Evolutionary conservation across 2,797 vertebrate genomes (phyloP).

Genomic region (Coendou prehensilis): DNA sequence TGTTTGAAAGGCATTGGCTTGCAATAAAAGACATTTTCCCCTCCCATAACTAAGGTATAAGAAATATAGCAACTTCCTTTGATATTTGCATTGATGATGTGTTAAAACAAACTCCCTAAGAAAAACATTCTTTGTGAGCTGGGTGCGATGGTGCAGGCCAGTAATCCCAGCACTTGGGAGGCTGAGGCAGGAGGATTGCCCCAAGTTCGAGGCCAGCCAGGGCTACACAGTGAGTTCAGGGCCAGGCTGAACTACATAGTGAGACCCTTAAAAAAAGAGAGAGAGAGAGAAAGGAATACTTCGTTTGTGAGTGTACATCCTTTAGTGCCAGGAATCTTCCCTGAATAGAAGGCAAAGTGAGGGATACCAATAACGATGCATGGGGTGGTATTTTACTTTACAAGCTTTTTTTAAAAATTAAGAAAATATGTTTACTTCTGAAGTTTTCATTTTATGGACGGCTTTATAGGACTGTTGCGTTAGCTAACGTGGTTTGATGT

Average conservation of each 20-base stretch:
- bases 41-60: background rate
- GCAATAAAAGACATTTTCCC: background rate
- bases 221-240: background rate
- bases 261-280: background rate
- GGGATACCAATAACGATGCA: too few relatives aligned
- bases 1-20: slow-evolving; percentile 34
- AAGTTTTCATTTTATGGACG: background rate
- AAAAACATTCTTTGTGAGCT: background rate
- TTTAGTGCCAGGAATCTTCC: too few relatives aligned
- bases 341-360: background rate
- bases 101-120: background rate
- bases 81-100: background rate
- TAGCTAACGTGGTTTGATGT: background rate
- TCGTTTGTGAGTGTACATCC: rapidly evolving
- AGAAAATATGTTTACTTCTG: background rate
- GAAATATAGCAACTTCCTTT: background rate
- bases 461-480: too few relatives aligned
- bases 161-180: background rate
- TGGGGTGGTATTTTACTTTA: background rate
- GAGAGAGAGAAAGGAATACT: too few relatives aligned
- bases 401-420: background rate
- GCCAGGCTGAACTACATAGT: background rate
- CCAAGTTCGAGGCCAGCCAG: background rate
- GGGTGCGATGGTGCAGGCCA: background rate
- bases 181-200: background rate